Percentiles rank a stretch among this genome's conserved stretches.
Evolutionary conservation across 2,888 invertebrate species (phyloP).

Genomic region (Buathra laborator): DNA sequence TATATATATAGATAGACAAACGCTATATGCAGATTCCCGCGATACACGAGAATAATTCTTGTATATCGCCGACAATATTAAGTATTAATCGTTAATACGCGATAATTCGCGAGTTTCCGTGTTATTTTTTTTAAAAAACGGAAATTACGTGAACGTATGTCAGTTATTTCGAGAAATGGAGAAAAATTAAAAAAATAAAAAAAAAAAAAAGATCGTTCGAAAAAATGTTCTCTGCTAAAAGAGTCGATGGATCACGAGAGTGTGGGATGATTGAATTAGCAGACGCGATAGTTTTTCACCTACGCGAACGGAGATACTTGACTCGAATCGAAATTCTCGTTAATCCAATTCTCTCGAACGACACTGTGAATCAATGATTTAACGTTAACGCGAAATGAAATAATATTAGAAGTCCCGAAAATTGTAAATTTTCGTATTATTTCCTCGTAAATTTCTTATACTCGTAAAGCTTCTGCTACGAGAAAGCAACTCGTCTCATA

Average conservation of each 20-base stretch:
- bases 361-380: constrained; percentile 31
- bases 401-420: background rate
- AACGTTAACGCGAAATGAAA: constrained; percentile 11
- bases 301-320: constrained; percentile 13
- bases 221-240: constrained; percentile 8
- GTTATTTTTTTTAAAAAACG: background rate
- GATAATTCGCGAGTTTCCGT: background rate
- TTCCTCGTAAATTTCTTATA: too few relatives aligned
- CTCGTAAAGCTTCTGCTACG: too few relatives aligned
- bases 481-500: too few relatives aligned
- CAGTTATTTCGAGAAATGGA: background rate
- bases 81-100: background rate
- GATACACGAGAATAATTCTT: background rate
- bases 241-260: constrained; percentile 46
- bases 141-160: background rate
- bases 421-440: too few relatives aligned
- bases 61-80: background rate
- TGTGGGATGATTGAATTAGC: constrained; percentile 60
- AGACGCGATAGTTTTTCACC: constrained; percentile 37
- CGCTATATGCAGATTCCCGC: background rate
- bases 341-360: constrained; percentile 22
- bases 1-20: background rate
- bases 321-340: constrained; percentile 36
- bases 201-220: background rate
- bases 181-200: constrained; percentile 21